Evolutionary conservation across 2,888 invertebrate genomes (phyloP).

Genomic region (Rapana venosa): DNA sequence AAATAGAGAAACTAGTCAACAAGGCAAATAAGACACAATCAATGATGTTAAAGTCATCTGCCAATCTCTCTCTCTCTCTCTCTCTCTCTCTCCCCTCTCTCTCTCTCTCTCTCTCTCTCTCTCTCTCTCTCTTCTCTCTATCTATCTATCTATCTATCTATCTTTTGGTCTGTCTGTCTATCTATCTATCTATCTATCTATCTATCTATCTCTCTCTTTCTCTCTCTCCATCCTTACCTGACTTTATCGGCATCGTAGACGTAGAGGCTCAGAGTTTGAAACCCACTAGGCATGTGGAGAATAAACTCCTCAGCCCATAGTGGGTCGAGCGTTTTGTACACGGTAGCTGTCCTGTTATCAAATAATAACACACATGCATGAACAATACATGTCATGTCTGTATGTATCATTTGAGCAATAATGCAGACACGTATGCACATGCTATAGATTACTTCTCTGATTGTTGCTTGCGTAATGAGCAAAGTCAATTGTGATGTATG

Average conservation of each 20-base stretch:
- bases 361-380: neutral
- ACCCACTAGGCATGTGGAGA: conserved; percentile 64
- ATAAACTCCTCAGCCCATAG: conserved; percentile 67
- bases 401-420: no score
- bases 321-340: conserved; percentile 63
- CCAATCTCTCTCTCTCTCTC: neutral
- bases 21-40: no score
- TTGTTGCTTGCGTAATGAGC: no score
- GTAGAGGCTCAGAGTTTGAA: conserved; percentile 61
- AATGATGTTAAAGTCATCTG: no score
- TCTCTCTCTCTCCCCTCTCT: neutral
- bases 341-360: conserved; percentile 60
- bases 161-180: neutral
- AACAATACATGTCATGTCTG: neutral
- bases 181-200: neutral
- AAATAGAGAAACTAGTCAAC: no score
- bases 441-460: no score
- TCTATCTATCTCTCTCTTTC: neutral
- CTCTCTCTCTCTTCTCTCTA: neutral
- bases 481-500: no score
- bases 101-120: neutral
- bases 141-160: neutral
- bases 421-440: neutral
- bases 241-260: conserved; percentile 66
- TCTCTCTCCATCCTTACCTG: conserved; percentile 43